Percentiles rank a stretch among this genome's conserved stretches.
These are phyloP conservation scores for Amblyjoppa fuscipennis DNA, from an alignment of 2,888 invertebrate genomes.

Conservation along the genomic window DNA sequence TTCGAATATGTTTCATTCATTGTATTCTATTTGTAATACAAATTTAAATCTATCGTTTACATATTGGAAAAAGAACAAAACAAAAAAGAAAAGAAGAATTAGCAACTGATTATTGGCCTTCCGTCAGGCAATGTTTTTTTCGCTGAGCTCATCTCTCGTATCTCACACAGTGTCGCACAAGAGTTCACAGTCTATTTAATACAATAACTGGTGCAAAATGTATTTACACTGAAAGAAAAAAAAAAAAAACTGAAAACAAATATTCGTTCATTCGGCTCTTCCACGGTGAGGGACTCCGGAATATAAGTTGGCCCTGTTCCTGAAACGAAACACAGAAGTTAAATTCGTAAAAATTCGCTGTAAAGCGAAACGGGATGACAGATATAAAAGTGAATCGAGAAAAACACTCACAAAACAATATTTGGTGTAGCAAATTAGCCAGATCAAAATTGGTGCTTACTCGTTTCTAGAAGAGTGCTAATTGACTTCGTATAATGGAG, in stretches of 20 bases:
- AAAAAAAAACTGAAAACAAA: constrained; percentile 12
- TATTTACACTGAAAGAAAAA: constrained; percentile 66
- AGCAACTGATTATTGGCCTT: constrained; percentile 37
- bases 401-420: constrained; percentile 63
- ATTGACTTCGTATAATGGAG: constrained; percentile 38
- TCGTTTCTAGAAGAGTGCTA: constrained; percentile 54
- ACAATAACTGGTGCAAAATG: constrained; percentile 63
- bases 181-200: constrained; percentile 57
- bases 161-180: constrained; percentile 55
- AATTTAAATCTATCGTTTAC: constrained; percentile 60
- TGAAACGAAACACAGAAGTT: constrained; percentile 69
- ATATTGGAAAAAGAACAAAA: constrained; percentile 13
- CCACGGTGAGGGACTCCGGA: constrained; percentile 62
- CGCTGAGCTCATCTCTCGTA: constrained; percentile 25
- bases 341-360: constrained; percentile 60
- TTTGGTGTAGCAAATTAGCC: constrained; percentile 62
- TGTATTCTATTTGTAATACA: constrained; percentile 58
- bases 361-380: constrained; percentile 51
- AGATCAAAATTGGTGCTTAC: constrained; percentile 65
- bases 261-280: constrained; percentile 61
- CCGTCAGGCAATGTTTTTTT: constrained; percentile 29
- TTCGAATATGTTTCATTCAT: constrained; percentile 39
- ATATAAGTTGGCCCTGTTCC: constrained; percentile 64
- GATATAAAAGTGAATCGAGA: constrained; percentile 43
- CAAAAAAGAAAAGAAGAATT: constrained; percentile 11